Evolutionary conservation across 1,140 invertebrate species (phyloP).

Genomic region (Dreissena polymorpha): DNA sequence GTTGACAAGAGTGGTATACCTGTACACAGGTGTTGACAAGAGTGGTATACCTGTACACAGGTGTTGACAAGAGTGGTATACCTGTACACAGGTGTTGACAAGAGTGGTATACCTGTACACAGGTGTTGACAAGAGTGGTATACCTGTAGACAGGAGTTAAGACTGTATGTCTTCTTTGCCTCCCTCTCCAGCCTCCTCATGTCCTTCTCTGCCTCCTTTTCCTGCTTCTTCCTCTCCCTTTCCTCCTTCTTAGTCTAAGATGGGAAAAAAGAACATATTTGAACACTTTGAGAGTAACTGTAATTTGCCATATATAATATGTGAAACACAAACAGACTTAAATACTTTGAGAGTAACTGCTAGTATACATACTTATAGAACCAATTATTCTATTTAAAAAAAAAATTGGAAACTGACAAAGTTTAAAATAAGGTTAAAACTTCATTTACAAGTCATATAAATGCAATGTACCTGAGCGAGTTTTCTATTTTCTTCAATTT

Average conservation of each 20-base stretch:
- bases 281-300: too few species aligned
- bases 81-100: conserved; percentile 9
- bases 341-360: too few species aligned
- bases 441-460: background rate
- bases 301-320: too few species aligned
- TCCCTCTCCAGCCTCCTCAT: conserved; percentile 60
- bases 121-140: background rate
- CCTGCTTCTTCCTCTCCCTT: conserved; percentile 29
- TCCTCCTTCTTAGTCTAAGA: conserved; percentile 52
- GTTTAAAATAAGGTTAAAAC: too few species aligned
- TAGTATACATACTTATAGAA: too few species aligned
- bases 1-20: too few species aligned
- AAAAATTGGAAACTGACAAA: too few species aligned
- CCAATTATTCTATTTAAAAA: too few species aligned
- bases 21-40: background rate
- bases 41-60: background rate
- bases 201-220: conserved; percentile 59
- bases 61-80: background rate
- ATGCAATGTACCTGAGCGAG: conserved; percentile 55
- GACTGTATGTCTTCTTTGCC: conserved; percentile 61
- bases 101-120: background rate
- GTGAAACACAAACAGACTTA: too few species aligned
- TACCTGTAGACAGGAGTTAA: conserved; percentile 48
- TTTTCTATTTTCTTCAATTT: conserved; percentile 59
- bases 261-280: background rate